Base-by-base conservation (phyloP, 1,140 invertebrate species). In the Harpegnathos saltator region DNA sequence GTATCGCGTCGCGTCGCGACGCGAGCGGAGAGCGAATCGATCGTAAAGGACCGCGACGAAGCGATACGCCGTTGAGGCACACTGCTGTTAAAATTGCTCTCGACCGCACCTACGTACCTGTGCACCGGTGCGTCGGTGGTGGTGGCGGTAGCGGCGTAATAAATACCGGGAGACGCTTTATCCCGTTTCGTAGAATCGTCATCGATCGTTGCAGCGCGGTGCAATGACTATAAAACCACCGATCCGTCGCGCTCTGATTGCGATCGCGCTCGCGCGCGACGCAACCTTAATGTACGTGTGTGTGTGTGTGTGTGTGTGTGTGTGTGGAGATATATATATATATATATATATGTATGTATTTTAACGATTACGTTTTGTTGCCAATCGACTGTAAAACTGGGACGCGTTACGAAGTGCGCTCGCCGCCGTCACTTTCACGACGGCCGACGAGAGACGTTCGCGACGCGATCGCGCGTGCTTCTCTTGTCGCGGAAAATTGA, bases 11-110 rank as follows among this genome's bases (percentile, higher is more conserved):
- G 38, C 11, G 38, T 9, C 38, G 7, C 38, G 80, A 44, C 73
- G 68, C 66, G 38, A 50, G 72, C 72, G 29, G 84, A 83, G 82
- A 86, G 77, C 82, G 81, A 87, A 87, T 87, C 86, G 86, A 83
- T 87, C 68, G 72, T 73, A 87, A 87, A 87, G 83, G 82, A 86
- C 80, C 86, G 81, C 71, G 82, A 63, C 86, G 81, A 78, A 87
- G 50, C 86, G 81, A 87, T 86, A 83, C 65, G 78, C 65, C 69
- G 66, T 86, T 82, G 85, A 85, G 65, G 65, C 54, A 44, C 52
- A 29, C 38, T 19, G 54, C 72, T 86, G 84, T 85, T 87, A 54
- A 80, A 87, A 87, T 87, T 83, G 54, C 56, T 29, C 54, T 59
- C 62, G 54, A 72, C 61, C 85, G 65, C 68, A 82, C 80, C 73